A percentile compares a stretch with the other conserved stretches of the same genome.
These are phyloP conservation scores for Thysanoteuthis rhombus DNA, from an alignment of 2,888 invertebrate species.

Conservation along the genomic window DNA sequence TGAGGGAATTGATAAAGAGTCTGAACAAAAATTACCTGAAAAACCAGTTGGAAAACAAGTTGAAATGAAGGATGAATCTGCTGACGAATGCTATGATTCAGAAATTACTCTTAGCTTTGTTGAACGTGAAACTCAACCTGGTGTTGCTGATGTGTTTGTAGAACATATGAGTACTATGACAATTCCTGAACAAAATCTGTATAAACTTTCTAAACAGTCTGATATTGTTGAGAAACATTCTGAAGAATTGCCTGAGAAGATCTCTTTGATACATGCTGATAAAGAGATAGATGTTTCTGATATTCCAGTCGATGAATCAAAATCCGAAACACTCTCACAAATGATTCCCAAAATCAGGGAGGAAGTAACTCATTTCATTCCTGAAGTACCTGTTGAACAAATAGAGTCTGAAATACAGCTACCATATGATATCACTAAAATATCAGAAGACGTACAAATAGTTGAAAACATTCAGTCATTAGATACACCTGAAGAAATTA, in stretches of 20 bases:
- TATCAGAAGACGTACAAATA: background rate
- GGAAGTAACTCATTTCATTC: background rate
- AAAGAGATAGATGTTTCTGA: background rate
- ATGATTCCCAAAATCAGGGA: background rate
- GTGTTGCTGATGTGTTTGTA: background rate
- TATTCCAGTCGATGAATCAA: background rate
- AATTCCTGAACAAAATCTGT: background rate
- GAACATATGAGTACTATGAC: background rate
- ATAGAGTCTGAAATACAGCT: background rate
- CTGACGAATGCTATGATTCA: conserved; percentile 16
- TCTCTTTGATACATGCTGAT: background rate
- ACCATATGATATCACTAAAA: background rate
- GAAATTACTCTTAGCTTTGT: conserved; percentile 30
- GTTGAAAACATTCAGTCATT: background rate
- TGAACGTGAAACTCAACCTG: conserved; percentile 13
- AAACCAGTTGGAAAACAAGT: conserved; percentile 16
- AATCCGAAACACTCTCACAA: background rate
- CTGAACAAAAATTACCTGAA: conserved; percentile 39
- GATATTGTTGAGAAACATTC: conserved; percentile 23
- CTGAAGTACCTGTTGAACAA: background rate
- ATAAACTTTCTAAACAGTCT: background rate
- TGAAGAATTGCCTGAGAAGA: background rate
- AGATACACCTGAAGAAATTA: conserved; percentile 25
- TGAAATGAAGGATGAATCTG: conserved; percentile 34
- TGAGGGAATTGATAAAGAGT: conserved; percentile 31